Base-by-base conservation (phyloP, 2,113 vertebrate species). In the Zosterops lateralis region DNA sequence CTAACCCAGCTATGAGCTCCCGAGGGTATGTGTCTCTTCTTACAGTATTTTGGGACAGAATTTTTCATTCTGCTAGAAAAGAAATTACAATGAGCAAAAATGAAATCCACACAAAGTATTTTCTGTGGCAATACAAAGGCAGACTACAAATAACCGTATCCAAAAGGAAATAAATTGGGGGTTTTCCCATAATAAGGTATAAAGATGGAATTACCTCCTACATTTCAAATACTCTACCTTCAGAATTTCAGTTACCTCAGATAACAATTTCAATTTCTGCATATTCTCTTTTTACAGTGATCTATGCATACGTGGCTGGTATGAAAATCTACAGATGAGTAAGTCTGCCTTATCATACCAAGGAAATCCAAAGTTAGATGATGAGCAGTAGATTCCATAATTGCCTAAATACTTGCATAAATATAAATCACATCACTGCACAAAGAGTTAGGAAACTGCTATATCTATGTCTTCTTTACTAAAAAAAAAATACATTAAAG, bases 81-180 rank as follows among this genome's bases (percentile, higher is more conserved):
- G 66, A 83, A 95, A 77, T 66, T 61, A 87, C 57, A 86, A 83
- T 42, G 42, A 87, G 50, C 28, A 87, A 84, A 95, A 95, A 54
- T 38, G 40, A 87, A 94, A 42, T 25, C 54, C 32, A 45, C 70
- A 75, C 8, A 1, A 79, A 76, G 50, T 50, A 84, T 75, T 87
- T 92, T 89, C 74, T 81, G 67, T 66, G 58, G 42, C 25, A 89
- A 76, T 36, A 68, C n/a, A 84, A 66, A 90, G 44, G 40, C 48
- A 76, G 71, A 29, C 60, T 85, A 36, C 54, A 54, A 73, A 87
- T 76, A 89, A 44, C 57, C 6, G 0, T 29, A 24, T 40, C 74
- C 44, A 87, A 82, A 94, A 85, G 22, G 57, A 75, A 68, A 75
- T 19, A 42, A 50, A 82, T 53, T 10, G 56, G 19, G 28, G 90